Evolutionary conservation across 2,797 vertebrate species (phyloP), one percentile per base, ranked within the genome.

Genomic region (Oreortyx pictus): DNA sequence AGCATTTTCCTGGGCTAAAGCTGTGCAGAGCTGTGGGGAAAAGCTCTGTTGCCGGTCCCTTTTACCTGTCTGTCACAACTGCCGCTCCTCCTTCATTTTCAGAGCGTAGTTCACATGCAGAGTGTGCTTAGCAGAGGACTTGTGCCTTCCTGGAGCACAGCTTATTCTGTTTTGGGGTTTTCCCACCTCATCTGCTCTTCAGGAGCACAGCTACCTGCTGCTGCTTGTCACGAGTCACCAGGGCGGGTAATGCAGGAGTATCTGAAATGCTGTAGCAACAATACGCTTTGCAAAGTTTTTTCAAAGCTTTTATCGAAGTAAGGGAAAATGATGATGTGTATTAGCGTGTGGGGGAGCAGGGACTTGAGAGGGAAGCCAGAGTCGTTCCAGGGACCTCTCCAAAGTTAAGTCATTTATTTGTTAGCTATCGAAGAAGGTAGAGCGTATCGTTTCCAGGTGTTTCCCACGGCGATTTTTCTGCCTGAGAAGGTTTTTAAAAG

Each of bases 401-500:
- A 60, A 54, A 79, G 64, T 77, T n/a, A 60, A 46, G 4, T 46
- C 17, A 47, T 6, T 7, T 12, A 79, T 17, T 49, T 29, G 4
- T 54, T 83, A 43, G 39, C n/a, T 79, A 71, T 13, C 44, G 70
- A 86, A 90, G 39, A 41, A 43, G n/a, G n/a, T 54, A 76, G 78
- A 82, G 18, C 5, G 16, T 66, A 14, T 70, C 39, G 27, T 73
- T 91, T 81, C 64, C 41, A 33, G 23, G 54, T 54, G 52, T 80
- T 86, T 77, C 65, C n/a, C 37, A 1, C n/a, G 35, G 41, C 29
- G 72, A 15, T 92, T 46, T 61, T 89, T 67, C 29, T 81, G 25
- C 33, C 67, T 78, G 66, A 90, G 74, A 33, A 61, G 59, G 15
- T 76, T 62, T 75, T 75, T 0, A 11, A 41, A 83, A 46, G 49